These are phyloP conservation scores for Thymallus thymallus DNA, from an alignment of 2,113 vertebrate genomes.

Conservation along the genomic window DNA sequence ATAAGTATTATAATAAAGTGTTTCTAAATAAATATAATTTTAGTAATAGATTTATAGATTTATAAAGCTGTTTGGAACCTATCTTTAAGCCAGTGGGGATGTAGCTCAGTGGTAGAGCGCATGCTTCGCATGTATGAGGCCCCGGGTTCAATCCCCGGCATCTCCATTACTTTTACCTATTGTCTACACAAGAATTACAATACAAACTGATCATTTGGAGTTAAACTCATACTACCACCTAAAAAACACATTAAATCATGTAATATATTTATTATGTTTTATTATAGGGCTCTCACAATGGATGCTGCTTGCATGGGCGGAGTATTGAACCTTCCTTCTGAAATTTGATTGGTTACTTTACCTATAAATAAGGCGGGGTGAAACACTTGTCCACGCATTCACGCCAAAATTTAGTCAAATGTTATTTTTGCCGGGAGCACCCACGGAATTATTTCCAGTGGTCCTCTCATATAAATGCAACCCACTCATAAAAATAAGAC, in stretches of 20 bases:
- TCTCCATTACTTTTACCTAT: constrained; percentile 53
- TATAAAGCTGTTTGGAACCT: background rate
- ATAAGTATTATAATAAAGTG: too few relatives aligned
- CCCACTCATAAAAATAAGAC: background rate
- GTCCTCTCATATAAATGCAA: constrained; percentile 2
- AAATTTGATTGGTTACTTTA: constrained; percentile 36
- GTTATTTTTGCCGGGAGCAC: constrained; percentile 14
- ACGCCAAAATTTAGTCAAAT: constrained; percentile 20
- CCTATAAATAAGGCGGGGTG: constrained; percentile 25
- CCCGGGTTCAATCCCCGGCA: constrained; percentile 85
- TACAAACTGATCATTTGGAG: too few relatives aligned
- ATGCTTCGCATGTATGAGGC: constrained; percentile 85
- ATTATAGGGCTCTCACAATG: too few relatives aligned
- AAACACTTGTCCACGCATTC: background rate
- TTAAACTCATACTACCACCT: too few relatives aligned
- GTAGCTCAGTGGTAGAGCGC: constrained; percentile 87
- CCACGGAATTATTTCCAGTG: constrained; percentile 14
- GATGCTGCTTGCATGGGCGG: constrained; percentile 36
- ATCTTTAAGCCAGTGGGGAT: constrained; percentile 62
- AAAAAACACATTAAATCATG: too few relatives aligned
- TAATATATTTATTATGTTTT: too few relatives aligned
- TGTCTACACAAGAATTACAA: too few relatives aligned
- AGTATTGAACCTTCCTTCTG: background rate
- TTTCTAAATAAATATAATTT: too few relatives aligned
- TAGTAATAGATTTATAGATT: background rate